A percentile compares a stretch with the other conserved stretches of the same genome.
Conservation (phyloP, 2,888 invertebrate genomes). For the Limnephilus lunatus region DNA sequence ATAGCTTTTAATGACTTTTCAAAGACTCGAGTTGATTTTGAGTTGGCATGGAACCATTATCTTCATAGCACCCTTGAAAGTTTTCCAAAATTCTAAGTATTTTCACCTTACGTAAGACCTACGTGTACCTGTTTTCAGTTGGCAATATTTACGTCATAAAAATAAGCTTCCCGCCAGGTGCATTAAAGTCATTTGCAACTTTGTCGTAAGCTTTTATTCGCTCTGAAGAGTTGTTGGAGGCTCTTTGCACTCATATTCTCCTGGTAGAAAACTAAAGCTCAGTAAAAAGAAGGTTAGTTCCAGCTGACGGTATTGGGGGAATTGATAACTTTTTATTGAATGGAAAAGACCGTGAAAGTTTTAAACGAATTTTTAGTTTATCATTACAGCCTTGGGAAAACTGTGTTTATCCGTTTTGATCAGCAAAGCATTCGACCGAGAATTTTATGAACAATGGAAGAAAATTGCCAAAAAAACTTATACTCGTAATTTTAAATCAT, state of each 20-base stretch:
- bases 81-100: background rate
- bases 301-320: background rate
- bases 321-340: background rate
- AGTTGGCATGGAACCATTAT: too few relatives aligned
- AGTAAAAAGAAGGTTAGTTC: background rate
- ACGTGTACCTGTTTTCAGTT: background rate
- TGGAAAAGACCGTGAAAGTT: background rate
- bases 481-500: too few relatives aligned
- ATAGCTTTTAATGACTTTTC: too few relatives aligned
- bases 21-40: too few relatives aligned
- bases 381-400: background rate
- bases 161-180: background rate
- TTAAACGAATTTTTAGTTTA: background rate
- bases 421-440: too few relatives aligned
- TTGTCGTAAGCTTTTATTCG: background rate
- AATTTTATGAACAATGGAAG: too few relatives aligned
- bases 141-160: background rate
- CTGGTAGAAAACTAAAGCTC: background rate
- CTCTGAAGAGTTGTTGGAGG: background rate
- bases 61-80: too few relatives aligned
- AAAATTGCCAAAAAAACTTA: too few relatives aligned
- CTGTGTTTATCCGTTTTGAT: too few relatives aligned
- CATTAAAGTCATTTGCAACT: background rate
- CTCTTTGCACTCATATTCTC: background rate
- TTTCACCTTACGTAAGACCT: background rate